Evolutionary conservation across 2,797 vertebrate species (phyloP), one percentile per base, ranked within the genome.

Genomic region (Takifugu rubripes): DNA sequence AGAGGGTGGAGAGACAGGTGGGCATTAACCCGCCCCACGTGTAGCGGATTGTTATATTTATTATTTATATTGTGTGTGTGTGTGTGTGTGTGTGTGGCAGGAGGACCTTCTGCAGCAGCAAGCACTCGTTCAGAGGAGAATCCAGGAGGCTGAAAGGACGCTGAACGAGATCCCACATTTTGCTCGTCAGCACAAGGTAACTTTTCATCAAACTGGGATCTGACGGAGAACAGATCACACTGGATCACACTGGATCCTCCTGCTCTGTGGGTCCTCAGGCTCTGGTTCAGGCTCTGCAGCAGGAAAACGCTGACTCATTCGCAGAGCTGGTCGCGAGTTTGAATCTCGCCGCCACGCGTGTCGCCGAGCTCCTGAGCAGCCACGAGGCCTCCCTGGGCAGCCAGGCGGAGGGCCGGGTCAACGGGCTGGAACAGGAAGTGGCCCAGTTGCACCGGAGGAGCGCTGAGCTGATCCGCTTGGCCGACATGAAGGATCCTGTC

Each of bases 1-100:
- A 89, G 60, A 86, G 80, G 54, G 66, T 27, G 26, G 69, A 83
- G 48, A 88, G 79, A 71, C 85, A 88, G 88, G 92, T 92, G 21
- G 21, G 21, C 21, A 21, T 21, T 1, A 21, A 21, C 21, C 21
- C 21, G 21, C 21, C 21, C 21, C 21, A 21, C 21, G 21, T 21
- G 21, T 21, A 21, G 21, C 21, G 21, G 21, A 21, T 21, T 1
- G 21, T 21, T 21, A 21, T 21, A 21, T 21, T 21, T 21, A 21
- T 21, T 21, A 21, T 1, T 21, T 21, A 21, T 17, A 17, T 17
- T 21, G 21, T 21, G 21, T 21, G 21, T 21, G 21, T 21, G 29
- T 52, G 21, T 57, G 29, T 63, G 9, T 71, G n/a, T 76, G 3
- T 77, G n/a, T 67, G 25, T 73, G 75, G 0, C 33, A 90, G 88